These are phyloP conservation scores for Setipinna tenuifilis DNA, from an alignment of 2,797 vertebrate genomes.

Conservation along the genomic window DNA sequence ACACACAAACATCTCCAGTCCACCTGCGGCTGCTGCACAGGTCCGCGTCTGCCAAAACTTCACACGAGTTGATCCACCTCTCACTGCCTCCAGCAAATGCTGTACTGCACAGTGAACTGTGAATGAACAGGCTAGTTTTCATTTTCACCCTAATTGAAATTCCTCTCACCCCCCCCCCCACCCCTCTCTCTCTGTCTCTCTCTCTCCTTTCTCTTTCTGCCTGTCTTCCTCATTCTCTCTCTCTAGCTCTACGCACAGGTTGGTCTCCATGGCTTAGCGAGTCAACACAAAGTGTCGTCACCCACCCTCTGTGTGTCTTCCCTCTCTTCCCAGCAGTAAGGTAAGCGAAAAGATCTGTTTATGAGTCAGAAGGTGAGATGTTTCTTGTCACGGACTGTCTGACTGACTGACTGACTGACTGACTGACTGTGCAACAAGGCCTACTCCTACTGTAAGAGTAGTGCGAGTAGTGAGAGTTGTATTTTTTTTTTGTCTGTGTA, in stretches of 20 bases:
- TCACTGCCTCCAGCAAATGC: background rate
- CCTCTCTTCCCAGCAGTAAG: background rate
- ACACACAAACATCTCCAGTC: background rate
- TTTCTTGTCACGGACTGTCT: background rate
- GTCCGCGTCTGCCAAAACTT: background rate
- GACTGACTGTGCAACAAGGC: background rate
- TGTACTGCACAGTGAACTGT: background rate
- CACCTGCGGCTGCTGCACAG: background rate
- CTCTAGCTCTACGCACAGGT: slow-evolving; percentile 23
- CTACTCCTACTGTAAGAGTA: background rate
- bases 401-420: background rate
- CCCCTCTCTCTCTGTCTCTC: background rate
- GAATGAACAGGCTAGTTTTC: slow-evolving; percentile 21
- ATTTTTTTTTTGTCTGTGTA: background rate
- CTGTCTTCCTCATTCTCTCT: background rate
- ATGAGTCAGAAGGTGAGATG: background rate
- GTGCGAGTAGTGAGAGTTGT: no score
- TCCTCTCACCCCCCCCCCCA: slow-evolving; percentile 30
- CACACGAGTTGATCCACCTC: background rate
- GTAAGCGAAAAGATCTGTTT: background rate
- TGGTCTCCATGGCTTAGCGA: slow-evolving; percentile 43
- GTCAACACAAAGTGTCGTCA: slow-evolving; percentile 4
- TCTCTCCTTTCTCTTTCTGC: no score
- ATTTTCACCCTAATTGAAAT: slow-evolving; percentile 19
- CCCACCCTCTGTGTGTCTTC: slow-evolving; percentile 6